Percentiles rank a stretch among this genome's conserved stretches.
phyloP scores from a whole-genome alignment of 1,140 invertebrate genomes.

The Drosophila melanica region DNA sequence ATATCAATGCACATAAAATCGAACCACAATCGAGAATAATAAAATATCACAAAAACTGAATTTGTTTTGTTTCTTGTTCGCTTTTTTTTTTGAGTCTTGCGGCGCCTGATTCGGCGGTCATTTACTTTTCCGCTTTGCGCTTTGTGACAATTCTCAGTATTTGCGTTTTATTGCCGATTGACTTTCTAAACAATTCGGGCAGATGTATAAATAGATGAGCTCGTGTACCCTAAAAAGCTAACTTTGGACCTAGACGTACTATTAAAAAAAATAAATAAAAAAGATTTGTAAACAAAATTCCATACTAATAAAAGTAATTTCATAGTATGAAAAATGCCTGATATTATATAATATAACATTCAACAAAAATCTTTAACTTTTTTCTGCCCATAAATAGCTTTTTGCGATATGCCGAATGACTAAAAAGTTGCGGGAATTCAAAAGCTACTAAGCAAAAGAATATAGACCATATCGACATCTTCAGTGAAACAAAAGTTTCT shows the following conservation, averaged over 20 bases:
- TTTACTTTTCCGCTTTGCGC: constrained; percentile 67
- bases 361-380: too few relatives aligned
- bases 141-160: constrained; percentile 51
- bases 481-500: too few relatives aligned
- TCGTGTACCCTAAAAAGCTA: background rate
- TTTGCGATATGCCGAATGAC: too few relatives aligned
- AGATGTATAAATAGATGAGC: constrained; percentile 24
- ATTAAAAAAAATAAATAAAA: background rate
- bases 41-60: constrained; percentile 20
- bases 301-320: too few relatives aligned
- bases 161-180: constrained; percentile 59
- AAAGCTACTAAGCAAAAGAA: too few relatives aligned
- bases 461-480: too few relatives aligned
- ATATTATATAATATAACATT: too few relatives aligned
- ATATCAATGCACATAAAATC: constrained; percentile 26
- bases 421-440: too few relatives aligned
- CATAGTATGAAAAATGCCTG: too few relatives aligned
- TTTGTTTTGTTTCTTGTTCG: constrained; percentile 17
- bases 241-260: too few relatives aligned
- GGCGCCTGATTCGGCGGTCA: constrained; percentile 50
- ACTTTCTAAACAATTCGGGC: constrained; percentile 65
- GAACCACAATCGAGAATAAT: constrained; percentile 1
- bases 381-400: too few relatives aligned
- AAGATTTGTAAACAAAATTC: too few relatives aligned
- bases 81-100: constrained; percentile 18